Base-by-base conservation (phyloP, 1,140 invertebrate genomes). In the Aphelenchoides avenae region DNA sequence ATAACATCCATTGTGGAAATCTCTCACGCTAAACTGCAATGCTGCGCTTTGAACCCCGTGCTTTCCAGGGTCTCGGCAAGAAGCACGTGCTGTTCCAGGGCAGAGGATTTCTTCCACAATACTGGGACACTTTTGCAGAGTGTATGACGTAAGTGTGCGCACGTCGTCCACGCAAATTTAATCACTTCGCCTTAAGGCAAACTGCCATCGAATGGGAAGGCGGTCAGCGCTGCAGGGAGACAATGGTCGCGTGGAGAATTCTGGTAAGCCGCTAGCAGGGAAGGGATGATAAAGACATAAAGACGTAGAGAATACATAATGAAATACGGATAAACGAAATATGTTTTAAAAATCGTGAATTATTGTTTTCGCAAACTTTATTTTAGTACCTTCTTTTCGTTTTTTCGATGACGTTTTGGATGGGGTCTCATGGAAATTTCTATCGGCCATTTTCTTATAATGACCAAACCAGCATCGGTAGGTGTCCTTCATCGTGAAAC, bases 41-140 rank as follows among this genome's bases (percentile, higher is more conserved):
- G 30, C 42, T 20, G n/a, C 30, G 22, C 22, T 51, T 52, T 52
- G 15, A 18, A n/a, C n/a, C n/a, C n/a, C n/a, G n/a, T n/a, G n/a
- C n/a, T n/a, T n/a, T n/a, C 34, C 29, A 64, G 64, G 47, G 58
- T 1, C 63, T 67, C 18, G 65, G 65, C 27, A 70, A 71, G 48
- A 69, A 71, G 22, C 65, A 67, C 40, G 49, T 49, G n/a, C 39
- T 43, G 31, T 31, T 64, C 44, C 49, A 64, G 22, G 67, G 65
- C 6, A 33, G 66, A 24, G 52, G 48, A n/a, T 71, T 67, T 22
- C 34, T 41, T 5, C 2, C 57, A 29, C 31, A 52, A 22, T 67
- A 67, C 49, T 67, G 66, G 66, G 68, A 71, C 37, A 49, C 54
- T 5, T 67, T 67, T 47, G 27, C 66, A 3, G 66, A 70, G 43